These are phyloP conservation scores for Mesaphorura yosii DNA, from an alignment of 1,140 invertebrate species.

Conservation along the genomic window DNA sequence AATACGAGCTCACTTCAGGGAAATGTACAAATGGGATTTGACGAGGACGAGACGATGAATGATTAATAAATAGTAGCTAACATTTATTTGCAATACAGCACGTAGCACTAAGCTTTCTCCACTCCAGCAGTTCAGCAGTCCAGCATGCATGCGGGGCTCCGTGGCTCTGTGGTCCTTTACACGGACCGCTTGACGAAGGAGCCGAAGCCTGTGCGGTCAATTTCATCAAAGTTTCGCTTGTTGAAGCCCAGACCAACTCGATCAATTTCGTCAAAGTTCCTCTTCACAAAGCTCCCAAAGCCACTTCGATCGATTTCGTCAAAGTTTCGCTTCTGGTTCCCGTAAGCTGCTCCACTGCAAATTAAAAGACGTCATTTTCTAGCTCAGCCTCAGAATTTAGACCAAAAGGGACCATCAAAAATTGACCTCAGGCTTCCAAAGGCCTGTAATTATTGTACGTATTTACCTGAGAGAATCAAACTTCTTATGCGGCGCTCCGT, in stretches of 20 bases:
- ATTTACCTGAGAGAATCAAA: conserved; percentile 34
- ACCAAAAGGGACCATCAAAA: conserved; percentile 1
- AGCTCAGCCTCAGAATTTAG: too few relatives aligned
- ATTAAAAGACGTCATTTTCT: conserved; percentile 11
- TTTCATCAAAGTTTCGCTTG: conserved; percentile 43
- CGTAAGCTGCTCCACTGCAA: conserved; percentile 32
- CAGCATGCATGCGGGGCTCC: too few relatives aligned
- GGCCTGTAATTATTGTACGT: too few relatives aligned
- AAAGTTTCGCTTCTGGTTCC: conserved; percentile 38
- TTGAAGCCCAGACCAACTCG: conserved; percentile 38
- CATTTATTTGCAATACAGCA: background rate
- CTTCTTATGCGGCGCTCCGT: conserved; percentile 33
- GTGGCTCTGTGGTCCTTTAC: too few relatives aligned
- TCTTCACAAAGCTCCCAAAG: conserved; percentile 40
- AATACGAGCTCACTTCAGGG: too few relatives aligned
- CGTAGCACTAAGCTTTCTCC: too few relatives aligned
- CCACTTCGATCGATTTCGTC: conserved; percentile 42
- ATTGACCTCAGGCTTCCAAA: too few relatives aligned
- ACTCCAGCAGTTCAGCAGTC: too few relatives aligned
- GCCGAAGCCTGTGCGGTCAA: conserved; percentile 38
- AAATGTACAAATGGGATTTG: too few relatives aligned
- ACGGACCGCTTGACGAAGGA: conserved; percentile 45
- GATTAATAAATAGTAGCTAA: too few relatives aligned
- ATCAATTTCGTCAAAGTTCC: conserved; percentile 52
- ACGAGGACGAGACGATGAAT: too few relatives aligned